These are phyloP conservation scores for Dorcus hopei DNA, from an alignment of 2,888 invertebrate species.

Conservation along the genomic window DNA sequence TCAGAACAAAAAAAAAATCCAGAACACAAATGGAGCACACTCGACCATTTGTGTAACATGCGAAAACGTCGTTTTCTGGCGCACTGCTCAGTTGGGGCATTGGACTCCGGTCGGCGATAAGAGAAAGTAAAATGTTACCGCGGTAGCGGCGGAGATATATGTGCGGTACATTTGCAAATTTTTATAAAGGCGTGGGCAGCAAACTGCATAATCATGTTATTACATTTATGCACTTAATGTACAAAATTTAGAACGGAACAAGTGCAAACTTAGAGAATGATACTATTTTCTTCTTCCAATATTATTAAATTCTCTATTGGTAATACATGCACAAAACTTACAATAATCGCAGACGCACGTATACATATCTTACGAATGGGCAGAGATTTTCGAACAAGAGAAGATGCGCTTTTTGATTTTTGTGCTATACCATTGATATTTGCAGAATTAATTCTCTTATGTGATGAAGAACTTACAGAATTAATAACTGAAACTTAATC, in stretches of 20 bases:
- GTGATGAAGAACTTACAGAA: no score
- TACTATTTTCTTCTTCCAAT: neutral
- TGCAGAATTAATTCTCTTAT: no score
- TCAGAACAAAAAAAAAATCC: conserved; percentile 14
- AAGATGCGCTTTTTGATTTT: no score
- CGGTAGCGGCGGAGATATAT: neutral
- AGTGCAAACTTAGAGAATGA: neutral
- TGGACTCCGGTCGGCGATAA: conserved; percentile 8
- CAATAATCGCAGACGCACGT: no score
- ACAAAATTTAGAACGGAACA: neutral
- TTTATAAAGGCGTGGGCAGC: neutral
- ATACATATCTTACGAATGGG: no score
- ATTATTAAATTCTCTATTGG: no score
- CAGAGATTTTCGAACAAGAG: no score
- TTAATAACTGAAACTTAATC: no score
- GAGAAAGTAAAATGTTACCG: conserved; percentile 14
- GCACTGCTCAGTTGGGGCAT: conserved; percentile 8
- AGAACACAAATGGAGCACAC: conserved; percentile 5
- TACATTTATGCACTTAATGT: no score
- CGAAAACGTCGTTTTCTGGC: neutral
- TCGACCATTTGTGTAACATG: conserved; percentile 4
- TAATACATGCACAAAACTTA: no score
- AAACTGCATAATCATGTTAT: no score
- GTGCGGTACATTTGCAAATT: neutral
- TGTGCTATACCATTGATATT: no score